Conservation (phyloP, 2,113 vertebrate genomes). For the Heliornis fulica region DNA sequence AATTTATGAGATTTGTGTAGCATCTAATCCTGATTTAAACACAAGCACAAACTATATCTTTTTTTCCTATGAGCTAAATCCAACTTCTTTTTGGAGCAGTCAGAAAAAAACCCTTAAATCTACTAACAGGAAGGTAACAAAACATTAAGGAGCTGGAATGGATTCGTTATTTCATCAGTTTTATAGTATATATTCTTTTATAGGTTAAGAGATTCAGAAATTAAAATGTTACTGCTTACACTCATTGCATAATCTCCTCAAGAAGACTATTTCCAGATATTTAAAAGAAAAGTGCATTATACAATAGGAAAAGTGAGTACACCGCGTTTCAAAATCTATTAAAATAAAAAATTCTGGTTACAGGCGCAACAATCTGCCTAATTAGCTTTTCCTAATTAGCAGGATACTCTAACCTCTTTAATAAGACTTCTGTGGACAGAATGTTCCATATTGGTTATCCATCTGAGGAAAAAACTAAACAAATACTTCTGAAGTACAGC, state of each 20-base stretch:
- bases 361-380: conserved; percentile 62
- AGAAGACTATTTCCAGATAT: not conserved
- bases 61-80: not conserved
- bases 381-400: conserved; percentile 68
- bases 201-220: not conserved
- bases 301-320: conserved; percentile 1
- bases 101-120: not conserved
- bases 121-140: not conserved
- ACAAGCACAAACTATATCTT: not conserved
- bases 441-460: conserved; percentile 68
- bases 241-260: not conserved
- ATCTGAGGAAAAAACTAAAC: conserved; percentile 55
- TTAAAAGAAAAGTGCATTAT: not conserved
- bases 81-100: not conserved
- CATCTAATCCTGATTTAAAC: not conserved
- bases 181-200: not conserved
- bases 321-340: conserved; percentile 8
- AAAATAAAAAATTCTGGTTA: conserved; percentile 63
- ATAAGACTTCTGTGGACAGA: conserved; percentile 69
- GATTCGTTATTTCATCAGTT: not conserved
- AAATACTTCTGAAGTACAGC: conserved; percentile 55
- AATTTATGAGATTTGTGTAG: not conserved
- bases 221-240: not conserved
- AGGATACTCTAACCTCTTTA: conserved; percentile 64
- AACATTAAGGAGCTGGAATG: not conserved